Evolutionary conservation across 2,797 vertebrate genomes (phyloP).

Genomic region (Astyanax mexicanus): DNA sequence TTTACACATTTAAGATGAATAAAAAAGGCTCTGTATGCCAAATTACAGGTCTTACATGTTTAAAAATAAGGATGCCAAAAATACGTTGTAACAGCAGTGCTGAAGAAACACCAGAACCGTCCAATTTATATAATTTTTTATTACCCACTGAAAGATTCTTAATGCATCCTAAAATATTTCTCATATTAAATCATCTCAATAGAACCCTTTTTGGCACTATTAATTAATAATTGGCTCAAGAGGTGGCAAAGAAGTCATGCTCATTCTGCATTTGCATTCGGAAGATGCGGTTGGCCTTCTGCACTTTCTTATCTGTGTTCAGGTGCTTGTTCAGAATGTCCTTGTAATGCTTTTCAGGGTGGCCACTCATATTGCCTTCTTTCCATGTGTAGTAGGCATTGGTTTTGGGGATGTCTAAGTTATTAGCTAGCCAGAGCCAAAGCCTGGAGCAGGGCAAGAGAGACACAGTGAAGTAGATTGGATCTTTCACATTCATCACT

Average conservation of each 20-base stretch:
- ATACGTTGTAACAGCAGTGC: too few relatives aligned
- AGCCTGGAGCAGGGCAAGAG: slow-evolving; percentile 57
- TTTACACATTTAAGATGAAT: too few relatives aligned
- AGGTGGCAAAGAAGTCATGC: slow-evolving; percentile 49
- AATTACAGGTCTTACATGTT: too few relatives aligned
- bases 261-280: slow-evolving; percentile 53
- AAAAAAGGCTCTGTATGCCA: too few relatives aligned
- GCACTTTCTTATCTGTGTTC: not conserved
- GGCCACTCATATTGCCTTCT: slow-evolving; percentile 6
- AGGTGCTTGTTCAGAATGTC: slow-evolving; percentile 52
- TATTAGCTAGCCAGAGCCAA: slow-evolving; percentile 52
- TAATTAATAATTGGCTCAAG: slow-evolving; percentile 21
- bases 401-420: slow-evolving; percentile 10
- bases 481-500: slow-evolving; percentile 15
- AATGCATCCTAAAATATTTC: too few relatives aligned
- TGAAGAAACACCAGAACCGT: too few relatives aligned
- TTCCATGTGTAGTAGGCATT: slow-evolving; percentile 55
- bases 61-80: too few relatives aligned
- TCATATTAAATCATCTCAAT: too few relatives aligned
- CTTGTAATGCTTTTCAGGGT: slow-evolving; percentile 53
- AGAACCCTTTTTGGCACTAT: too few relatives aligned
- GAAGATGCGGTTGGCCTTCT: slow-evolving; percentile 35
- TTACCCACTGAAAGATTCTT: too few relatives aligned
- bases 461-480: slow-evolving; percentile 53
- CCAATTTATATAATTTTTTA: too few relatives aligned